Base-by-base conservation (phyloP, 2,888 invertebrate species). In the Drosophila rubida region DNA sequence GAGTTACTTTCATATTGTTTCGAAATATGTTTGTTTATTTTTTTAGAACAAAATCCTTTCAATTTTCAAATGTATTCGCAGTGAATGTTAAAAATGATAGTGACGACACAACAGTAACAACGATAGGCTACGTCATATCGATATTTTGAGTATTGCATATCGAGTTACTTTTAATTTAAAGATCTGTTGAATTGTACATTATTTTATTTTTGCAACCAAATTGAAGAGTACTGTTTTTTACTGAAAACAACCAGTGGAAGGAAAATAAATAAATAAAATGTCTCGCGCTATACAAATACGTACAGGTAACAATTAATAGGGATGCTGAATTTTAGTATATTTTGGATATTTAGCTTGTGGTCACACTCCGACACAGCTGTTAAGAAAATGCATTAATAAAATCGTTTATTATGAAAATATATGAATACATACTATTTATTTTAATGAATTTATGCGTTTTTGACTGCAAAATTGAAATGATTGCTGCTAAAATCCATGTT, bases 61-160 rank as follows among this genome's bases (percentile, higher is more conserved):
- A 45, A 19, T 58, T 66, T 74, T 76, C 55, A 75, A 75, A 75
- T 50, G 37, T 19, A 35, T 13, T n/a, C 39, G 19, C 22, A 11
- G 67, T 62, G 77, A 72, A 68, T 68, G 77, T 42, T 63, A 64
- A 61, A 74, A 39, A 11, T 23, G 9, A 2, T 57, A 42, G 44
- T 16, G 63, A 63, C 63, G 32, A 5, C 4, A n/a, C n/a, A n/a
- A 4, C 27, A 27, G 3, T 3, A 27, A 27, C n/a, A 32, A 4
- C 32, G 32, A 32, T 32, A 32, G n/a, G 5, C n/a, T 4, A 1
- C n/a, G 6, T 1, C 1, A 0, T 32, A 32, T 32, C 32, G 25
- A 25, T 25, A 6, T 7, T 6, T 25, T 5, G 23, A 23, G 1
- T 23, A 6, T 23, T 19, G 19, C 1, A 5, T 22, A 1, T 22